These are phyloP conservation scores for Sympetrum striolatum DNA, from an alignment of 2,888 invertebrate genomes.

Conservation along the genomic window DNA sequence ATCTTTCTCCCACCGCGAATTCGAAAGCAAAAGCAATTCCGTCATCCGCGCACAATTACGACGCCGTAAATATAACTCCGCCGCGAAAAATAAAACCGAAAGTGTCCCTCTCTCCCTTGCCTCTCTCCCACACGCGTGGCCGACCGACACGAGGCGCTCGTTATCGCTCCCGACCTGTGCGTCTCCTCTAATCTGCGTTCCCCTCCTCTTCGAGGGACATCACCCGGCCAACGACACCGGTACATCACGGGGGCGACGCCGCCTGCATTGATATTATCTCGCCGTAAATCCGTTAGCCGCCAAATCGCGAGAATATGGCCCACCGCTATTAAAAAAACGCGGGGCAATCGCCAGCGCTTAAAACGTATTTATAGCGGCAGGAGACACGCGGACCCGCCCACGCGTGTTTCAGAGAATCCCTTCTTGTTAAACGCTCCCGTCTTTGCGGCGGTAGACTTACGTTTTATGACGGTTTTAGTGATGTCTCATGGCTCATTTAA, in stretches of 20 bases:
- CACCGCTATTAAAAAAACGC: neutral
- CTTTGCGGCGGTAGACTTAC: neutral
- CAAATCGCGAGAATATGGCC: neutral
- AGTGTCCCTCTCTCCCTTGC: no score
- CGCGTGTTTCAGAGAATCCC: neutral
- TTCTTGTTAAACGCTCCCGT: neutral
- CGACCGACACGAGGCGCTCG: neutral
- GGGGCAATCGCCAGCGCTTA: neutral
- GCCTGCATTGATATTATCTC: slow-evolving; percentile 22
- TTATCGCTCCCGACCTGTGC: neutral
- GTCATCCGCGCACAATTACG: neutral
- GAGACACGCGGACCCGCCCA: neutral
- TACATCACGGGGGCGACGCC: neutral
- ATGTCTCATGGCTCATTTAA: no score
- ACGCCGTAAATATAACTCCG: neutral
- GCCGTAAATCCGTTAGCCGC: slow-evolving; percentile 6
- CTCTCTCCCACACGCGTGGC: neutral
- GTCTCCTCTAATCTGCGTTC: neutral
- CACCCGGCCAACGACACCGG: slow-evolving; percentile 11
- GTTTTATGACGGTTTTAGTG: no score
- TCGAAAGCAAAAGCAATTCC: neutral
- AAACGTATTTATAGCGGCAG: neutral
- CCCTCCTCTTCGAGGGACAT: neutral
- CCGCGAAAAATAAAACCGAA: neutral
- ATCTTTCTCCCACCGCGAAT: neutral